These are phyloP conservation scores for Caretta caretta DNA, from an alignment of 2,113 vertebrate species.

Conservation along the genomic window DNA sequence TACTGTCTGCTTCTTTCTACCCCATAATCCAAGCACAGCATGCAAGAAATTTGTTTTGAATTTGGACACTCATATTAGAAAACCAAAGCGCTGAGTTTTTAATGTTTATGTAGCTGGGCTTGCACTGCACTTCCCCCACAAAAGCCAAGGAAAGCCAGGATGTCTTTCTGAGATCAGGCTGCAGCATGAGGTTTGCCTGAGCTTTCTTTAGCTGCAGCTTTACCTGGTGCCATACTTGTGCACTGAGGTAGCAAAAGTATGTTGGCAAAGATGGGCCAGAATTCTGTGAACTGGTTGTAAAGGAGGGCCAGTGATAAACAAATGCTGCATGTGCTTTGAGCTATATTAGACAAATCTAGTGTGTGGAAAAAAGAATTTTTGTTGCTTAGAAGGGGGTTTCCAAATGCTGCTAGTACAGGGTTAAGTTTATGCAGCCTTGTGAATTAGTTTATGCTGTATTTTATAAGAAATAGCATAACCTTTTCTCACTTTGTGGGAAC, in stretches of 20 bases:
- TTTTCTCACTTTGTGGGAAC: too few species aligned
- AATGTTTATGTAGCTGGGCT: background rate
- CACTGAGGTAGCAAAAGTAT: background rate
- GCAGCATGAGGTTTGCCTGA: background rate
- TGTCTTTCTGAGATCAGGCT: background rate
- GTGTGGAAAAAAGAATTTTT: too few species aligned
- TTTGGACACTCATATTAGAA: background rate
- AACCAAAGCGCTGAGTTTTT: background rate
- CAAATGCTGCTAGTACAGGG: too few species aligned
- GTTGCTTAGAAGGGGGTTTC: too few species aligned
- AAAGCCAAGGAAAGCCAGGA: accelerated
- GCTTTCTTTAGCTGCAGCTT: background rate
- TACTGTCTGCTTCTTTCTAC: background rate
- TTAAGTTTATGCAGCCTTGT: too few species aligned
- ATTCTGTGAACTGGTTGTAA: too few species aligned
- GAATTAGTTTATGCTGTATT: too few species aligned
- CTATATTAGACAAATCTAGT: too few species aligned
- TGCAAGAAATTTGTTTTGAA: background rate
- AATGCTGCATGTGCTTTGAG: too few species aligned
- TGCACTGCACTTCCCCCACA: accelerated
- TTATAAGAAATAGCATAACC: too few species aligned
- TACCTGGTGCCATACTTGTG: background rate
- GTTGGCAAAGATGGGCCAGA: too few species aligned
- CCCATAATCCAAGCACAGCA: background rate
- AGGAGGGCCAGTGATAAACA: too few species aligned